Percentiles rank a stretch among this genome's conserved stretches.
Conservation (phyloP, 1,140 invertebrate genomes). For the Apis dorsata region DNA sequence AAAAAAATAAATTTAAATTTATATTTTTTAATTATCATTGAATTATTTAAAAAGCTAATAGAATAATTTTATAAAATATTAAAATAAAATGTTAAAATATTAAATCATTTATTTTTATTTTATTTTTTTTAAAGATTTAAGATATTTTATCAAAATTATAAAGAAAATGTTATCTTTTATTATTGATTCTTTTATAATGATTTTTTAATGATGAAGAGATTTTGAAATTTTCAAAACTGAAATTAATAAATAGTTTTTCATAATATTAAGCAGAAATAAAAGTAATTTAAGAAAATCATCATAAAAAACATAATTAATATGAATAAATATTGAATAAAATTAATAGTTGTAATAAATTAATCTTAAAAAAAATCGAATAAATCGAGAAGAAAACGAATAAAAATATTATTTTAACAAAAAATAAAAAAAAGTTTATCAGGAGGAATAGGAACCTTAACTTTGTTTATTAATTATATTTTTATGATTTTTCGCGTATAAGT, state of each 20-base stretch:
- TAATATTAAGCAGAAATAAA: neutral
- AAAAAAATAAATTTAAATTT: neutral
- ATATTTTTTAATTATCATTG: too few relatives aligned
- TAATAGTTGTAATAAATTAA: slow-evolving; percentile 6
- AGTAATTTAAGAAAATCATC: neutral
- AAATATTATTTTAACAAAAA: neutral
- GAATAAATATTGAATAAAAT: too few relatives aligned
- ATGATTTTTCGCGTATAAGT: slow-evolving; percentile 29
- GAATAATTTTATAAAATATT: too few relatives aligned
- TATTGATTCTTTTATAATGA: neutral
- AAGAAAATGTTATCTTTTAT: neutral
- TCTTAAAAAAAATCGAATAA: slow-evolving; percentile 5
- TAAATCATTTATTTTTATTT: too few relatives aligned
- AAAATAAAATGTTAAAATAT: too few relatives aligned
- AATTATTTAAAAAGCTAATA: too few relatives aligned
- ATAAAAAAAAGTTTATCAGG: neutral
- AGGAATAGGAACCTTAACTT: slow-evolving; percentile 5
- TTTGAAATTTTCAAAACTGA: neutral
- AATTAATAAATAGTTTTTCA: neutral
- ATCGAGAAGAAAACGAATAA: neutral
- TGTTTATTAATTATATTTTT: slow-evolving; percentile 31
- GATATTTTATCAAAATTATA: too few relatives aligned
- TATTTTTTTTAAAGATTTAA: too few relatives aligned
- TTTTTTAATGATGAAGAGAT: neutral
- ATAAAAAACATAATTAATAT: neutral